phyloP scores from a whole-genome alignment of 2,888 invertebrate species.

The Tyria jacobaeae region DNA sequence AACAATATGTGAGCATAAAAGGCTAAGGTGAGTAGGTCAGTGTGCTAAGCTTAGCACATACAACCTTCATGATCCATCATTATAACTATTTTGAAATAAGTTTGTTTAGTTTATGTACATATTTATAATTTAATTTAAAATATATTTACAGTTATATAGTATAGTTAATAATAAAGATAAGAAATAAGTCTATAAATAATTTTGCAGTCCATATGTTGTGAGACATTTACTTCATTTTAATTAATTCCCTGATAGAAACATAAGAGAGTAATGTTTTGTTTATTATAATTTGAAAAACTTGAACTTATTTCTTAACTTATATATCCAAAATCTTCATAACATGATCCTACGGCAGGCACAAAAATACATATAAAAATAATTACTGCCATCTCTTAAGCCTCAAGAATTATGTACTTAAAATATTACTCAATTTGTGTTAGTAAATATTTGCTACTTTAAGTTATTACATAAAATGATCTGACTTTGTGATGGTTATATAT shows the following conservation, averaged over 20 bases:
- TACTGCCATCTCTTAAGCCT: neutral
- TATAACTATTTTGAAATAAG: neutral
- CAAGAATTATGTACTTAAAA: neutral
- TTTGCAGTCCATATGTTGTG: neutral
- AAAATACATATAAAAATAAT: neutral
- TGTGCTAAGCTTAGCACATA: constrained; percentile 25
- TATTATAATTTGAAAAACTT: too few species aligned
- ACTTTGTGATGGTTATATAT: neutral
- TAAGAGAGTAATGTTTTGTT: neutral
- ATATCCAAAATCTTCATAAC: neutral
- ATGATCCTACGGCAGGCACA: neutral
- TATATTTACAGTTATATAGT: neutral
- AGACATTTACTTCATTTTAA: neutral
- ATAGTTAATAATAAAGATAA: neutral
- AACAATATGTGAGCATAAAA: constrained; percentile 16
- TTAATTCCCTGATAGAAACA: neutral
- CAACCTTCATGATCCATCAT: constrained; percentile 27
- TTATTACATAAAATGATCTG: too few species aligned
- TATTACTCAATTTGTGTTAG: neutral
- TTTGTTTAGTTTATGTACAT: neutral
- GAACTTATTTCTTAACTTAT: neutral
- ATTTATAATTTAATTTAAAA: neutral
- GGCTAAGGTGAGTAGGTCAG: constrained; percentile 35
- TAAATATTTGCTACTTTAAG: too few species aligned
- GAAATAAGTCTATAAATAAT: neutral